These are phyloP conservation scores for Aphelenchoides fujianensis DNA, from an alignment of 1,140 invertebrate genomes.

Conservation along the genomic window DNA sequence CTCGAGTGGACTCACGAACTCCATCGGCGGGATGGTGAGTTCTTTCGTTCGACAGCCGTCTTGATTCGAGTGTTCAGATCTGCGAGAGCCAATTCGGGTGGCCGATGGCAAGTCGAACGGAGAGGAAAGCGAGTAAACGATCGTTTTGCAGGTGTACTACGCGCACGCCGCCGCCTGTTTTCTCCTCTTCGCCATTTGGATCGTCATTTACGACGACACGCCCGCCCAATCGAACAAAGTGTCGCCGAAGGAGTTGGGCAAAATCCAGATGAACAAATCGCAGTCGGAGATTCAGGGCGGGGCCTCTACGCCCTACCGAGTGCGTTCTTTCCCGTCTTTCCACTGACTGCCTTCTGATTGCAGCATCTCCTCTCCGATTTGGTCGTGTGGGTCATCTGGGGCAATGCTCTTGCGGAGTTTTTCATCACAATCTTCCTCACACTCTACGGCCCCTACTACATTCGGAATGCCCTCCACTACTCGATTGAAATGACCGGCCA, in stretches of 20 bases:
- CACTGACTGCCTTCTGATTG: no score
- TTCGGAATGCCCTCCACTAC: slow-evolving; percentile 28
- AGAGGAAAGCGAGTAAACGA: no score
- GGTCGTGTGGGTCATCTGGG: slow-evolving; percentile 22
- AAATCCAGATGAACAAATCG: slow-evolving; percentile 26
- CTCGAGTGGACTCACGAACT: slow-evolving; percentile 24
- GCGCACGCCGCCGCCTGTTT: slow-evolving; percentile 18
- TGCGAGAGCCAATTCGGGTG: slow-evolving; percentile 24
- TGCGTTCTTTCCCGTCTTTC: no score
- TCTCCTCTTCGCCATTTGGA: slow-evolving; percentile 20
- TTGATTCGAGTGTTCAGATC: slow-evolving; percentile 10
- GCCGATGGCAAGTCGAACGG: no score
- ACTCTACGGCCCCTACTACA: slow-evolving; percentile 27
- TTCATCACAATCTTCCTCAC: slow-evolving; percentile 27
- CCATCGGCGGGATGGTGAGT: slow-evolving; percentile 19
- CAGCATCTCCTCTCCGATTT: slow-evolving; percentile 9
- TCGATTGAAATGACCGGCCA: slow-evolving; percentile 22
- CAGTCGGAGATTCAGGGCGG: slow-evolving; percentile 9
- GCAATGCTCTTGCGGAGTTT: slow-evolving; percentile 27
- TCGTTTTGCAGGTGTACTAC: no score
- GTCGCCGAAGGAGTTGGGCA: slow-evolving; percentile 18
- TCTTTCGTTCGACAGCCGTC: no score
- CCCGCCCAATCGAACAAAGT: slow-evolving; percentile 1
- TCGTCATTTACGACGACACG: slow-evolving; percentile 8
- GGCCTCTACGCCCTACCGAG: slow-evolving; percentile 6